Percentiles rank a stretch among this genome's conserved stretches.
These are phyloP conservation scores for Tragelaphus buxtoni DNA, from an alignment of 2,113 vertebrate species.

Conservation along the genomic window DNA sequence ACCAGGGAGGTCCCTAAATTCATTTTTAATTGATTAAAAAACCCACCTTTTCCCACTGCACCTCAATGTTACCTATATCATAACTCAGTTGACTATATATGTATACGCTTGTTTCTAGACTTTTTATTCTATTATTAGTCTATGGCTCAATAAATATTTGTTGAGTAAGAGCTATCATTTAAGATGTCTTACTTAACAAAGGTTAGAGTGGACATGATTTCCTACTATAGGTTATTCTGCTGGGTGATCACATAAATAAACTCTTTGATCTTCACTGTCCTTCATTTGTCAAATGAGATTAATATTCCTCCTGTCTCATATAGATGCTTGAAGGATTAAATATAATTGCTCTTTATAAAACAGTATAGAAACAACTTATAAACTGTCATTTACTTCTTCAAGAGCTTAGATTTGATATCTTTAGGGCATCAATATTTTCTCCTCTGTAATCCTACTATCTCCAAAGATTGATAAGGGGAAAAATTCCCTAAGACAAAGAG, in stretches of 20 bases:
- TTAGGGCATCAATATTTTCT: neutral
- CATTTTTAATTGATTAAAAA: neutral
- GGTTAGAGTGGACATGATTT: neutral
- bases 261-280: neutral
- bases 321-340: neutral
- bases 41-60: neutral
- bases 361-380: neutral
- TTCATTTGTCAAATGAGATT: neutral
- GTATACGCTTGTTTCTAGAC: neutral
- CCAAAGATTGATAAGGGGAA: neutral
- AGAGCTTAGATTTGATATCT: neutral
- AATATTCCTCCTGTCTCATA: neutral
- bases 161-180: neutral
- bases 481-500: neutral
- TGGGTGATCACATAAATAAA: neutral
- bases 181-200: slow-evolving; percentile 17
- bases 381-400: neutral
- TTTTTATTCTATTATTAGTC: neutral
- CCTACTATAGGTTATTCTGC: neutral
- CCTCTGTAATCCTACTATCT: neutral
- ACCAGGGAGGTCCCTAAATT: neutral
- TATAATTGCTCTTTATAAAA: neutral
- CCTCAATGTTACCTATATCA: neutral
- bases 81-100: neutral
- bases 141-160: neutral